These are phyloP conservation scores for Dipodomys stephensi DNA, from an alignment of 2,113 vertebrate genomes.

Conservation along the genomic window DNA sequence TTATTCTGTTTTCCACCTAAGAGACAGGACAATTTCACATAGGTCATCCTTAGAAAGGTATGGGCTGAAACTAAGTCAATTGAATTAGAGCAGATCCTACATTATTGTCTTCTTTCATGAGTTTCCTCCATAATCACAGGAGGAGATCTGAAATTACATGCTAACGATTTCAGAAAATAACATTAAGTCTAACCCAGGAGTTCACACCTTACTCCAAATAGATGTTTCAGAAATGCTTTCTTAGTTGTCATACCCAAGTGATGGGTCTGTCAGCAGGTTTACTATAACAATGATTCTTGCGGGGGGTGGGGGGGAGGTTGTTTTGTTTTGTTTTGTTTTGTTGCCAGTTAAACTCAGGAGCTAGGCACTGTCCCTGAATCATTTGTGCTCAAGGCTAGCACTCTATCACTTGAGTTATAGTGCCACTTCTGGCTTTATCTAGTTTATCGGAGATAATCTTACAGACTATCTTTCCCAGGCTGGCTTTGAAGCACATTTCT, in stretches of 20 bases:
- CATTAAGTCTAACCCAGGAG: neutral
- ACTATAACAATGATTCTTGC: neutral
- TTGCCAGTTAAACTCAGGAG: too few relatives aligned
- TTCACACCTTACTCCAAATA: neutral
- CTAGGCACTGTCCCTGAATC: too few relatives aligned
- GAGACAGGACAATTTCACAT: neutral
- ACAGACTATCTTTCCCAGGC: too few relatives aligned
- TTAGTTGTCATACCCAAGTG: neutral
- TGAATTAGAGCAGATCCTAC: neutral
- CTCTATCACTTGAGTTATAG: too few relatives aligned
- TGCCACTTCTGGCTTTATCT: too few relatives aligned
- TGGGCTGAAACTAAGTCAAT: neutral
- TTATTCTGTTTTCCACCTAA: conserved; percentile 16
- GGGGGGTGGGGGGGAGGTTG: too few relatives aligned
- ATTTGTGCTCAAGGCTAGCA: too few relatives aligned
- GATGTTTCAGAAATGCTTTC: neutral
- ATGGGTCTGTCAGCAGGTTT: neutral
- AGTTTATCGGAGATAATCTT: too few relatives aligned
- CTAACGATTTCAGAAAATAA: conserved; percentile 27
- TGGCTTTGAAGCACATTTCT: too few relatives aligned
- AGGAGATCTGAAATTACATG: conserved; percentile 29
- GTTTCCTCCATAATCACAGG: neutral
- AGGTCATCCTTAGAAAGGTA: neutral
- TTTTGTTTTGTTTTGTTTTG: too few relatives aligned
- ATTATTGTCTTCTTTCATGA: conserved; percentile 14